Conservation (phyloP, 1,140 invertebrate species). For the Drosophila cardini region DNA sequence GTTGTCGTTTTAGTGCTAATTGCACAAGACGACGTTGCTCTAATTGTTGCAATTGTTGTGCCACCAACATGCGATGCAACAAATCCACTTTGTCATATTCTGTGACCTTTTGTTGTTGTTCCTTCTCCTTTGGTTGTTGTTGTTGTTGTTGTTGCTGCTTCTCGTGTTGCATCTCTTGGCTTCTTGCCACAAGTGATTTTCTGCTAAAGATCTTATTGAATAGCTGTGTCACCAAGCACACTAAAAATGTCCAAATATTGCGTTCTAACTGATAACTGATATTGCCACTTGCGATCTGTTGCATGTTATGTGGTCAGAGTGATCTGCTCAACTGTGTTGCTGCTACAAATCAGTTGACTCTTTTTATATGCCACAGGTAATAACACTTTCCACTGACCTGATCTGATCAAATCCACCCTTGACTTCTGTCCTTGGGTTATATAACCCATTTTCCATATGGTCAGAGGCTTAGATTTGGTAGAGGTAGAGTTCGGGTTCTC, state of each 20-base stretch:
- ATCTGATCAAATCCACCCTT: background rate
- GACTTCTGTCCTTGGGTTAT: background rate
- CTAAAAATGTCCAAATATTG: constrained; percentile 25
- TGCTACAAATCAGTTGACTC: background rate
- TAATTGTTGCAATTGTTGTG: constrained; percentile 60
- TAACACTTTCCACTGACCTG: background rate
- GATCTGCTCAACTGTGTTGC: constrained; percentile 8
- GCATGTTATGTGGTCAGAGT: constrained; percentile 1
- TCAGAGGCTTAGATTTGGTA: background rate
- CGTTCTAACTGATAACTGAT: constrained; percentile 10
- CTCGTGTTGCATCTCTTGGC: background rate
- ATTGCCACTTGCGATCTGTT: constrained; percentile 9
- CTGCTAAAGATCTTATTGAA: constrained; percentile 5
- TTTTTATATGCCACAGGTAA: constrained; percentile 36
- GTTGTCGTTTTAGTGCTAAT: constrained; percentile 29
- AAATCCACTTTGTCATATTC: constrained; percentile 57
- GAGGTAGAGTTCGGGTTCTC: background rate
- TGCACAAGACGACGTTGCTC: constrained; percentile 51
- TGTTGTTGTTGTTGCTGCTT: background rate
- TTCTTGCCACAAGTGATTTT: background rate
- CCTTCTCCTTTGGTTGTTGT: background rate
- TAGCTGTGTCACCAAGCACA: constrained; percentile 32
- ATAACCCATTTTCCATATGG: background rate
- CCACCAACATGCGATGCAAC: constrained; percentile 59
- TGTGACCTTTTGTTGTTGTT: background rate